Evolutionary conservation across 2,888 invertebrate genomes (phyloP).

Genomic region (Linnaemya vulpina): DNA sequence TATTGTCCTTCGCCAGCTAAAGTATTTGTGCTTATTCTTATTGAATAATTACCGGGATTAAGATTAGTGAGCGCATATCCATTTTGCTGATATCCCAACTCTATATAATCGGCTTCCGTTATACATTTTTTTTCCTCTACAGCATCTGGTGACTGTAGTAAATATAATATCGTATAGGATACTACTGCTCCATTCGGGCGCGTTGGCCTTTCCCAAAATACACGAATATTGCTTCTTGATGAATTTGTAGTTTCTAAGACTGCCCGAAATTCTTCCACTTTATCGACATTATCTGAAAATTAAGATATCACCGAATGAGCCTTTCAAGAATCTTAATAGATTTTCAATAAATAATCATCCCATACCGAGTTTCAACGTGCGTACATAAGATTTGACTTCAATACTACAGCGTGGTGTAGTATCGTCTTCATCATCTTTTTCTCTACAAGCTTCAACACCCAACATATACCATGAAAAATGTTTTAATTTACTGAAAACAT

Average conservation of each 20-base stretch:
- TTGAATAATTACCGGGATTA: slow-evolving; percentile 91
- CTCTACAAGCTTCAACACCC: slow-evolving; percentile 90
- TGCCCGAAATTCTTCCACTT: slow-evolving; percentile 84
- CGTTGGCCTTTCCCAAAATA: slow-evolving; percentile 91
- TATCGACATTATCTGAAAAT: slow-evolving; percentile 87
- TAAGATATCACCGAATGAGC: not conserved
- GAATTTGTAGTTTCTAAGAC: slow-evolving; percentile 80
- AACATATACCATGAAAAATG: slow-evolving; percentile 92
- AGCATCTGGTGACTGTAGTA: slow-evolving; percentile 84
- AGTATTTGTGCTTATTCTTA: slow-evolving; percentile 90
- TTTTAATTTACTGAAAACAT: slow-evolving; percentile 86
- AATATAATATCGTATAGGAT: slow-evolving; percentile 91
- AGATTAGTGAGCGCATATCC: slow-evolving; percentile 83
- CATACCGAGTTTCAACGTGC: slow-evolving; percentile 84
- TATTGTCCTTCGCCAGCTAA: slow-evolving; percentile 89
- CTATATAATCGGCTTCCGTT: slow-evolving; percentile 86
- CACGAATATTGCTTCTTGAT: slow-evolving; percentile 85
- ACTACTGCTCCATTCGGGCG: slow-evolving; percentile 95
- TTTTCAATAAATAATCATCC: not conserved
- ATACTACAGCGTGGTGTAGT: slow-evolving; percentile 84
- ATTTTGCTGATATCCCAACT: slow-evolving; percentile 76
- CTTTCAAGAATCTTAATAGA: not conserved
- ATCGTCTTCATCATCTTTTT: slow-evolving; percentile 84
- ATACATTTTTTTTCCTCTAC: slow-evolving; percentile 89
- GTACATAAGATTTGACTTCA: slow-evolving; percentile 83